Conservation (phyloP, 2,113 vertebrate species). For the Hippolais icterina region DNA sequence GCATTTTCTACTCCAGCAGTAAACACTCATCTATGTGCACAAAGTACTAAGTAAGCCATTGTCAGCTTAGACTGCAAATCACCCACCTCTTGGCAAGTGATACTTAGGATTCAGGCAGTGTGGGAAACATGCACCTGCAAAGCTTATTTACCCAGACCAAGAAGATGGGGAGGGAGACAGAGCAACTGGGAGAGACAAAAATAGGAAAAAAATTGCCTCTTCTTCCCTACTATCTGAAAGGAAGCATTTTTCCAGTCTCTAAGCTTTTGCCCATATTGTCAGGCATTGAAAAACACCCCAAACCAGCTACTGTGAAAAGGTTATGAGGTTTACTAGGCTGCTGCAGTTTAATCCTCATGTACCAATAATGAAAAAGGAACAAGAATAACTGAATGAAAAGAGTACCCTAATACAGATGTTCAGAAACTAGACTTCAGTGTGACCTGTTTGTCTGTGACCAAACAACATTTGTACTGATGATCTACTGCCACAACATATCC, state of each 20-base stretch:
- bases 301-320: neutral
- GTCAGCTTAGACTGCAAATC: neutral
- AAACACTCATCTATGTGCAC: neutral
- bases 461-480: neutral
- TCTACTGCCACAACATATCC: neutral
- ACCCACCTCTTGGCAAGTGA: neutral
- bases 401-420: neutral
- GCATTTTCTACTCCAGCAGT: neutral
- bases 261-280: neutral
- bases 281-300: neutral
- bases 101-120: neutral
- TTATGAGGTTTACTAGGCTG: neutral
- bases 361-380: neutral
- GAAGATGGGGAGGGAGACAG: neutral
- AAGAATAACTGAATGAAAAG: neutral
- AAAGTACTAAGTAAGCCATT: neutral
- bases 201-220: neutral
- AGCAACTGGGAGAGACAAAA: neutral
- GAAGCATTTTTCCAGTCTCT: neutral
- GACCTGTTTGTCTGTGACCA: neutral
- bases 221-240: neutral
- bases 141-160: neutral
- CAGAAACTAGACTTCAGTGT: neutral
- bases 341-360: neutral
- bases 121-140: neutral